Conservation (phyloP, 2,113 vertebrate species). For the Ifrita kowaldi region DNA sequence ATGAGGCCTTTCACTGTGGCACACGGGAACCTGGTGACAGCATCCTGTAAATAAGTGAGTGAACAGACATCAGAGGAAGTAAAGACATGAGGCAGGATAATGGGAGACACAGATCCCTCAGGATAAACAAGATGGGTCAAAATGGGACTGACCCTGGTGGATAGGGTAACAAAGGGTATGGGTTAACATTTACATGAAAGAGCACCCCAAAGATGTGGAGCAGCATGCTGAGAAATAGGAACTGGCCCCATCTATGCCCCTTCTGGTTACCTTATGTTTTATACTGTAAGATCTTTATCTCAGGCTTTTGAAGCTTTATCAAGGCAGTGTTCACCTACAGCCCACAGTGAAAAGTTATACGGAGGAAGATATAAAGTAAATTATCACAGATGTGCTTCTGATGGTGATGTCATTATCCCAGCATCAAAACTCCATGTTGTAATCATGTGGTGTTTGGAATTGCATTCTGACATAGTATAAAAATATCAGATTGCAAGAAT, state of each 20-base stretch:
- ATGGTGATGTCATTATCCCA: not conserved
- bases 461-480: not conserved
- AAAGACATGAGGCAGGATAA: not conserved
- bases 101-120: not conserved
- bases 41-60: not conserved
- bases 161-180: not conserved
- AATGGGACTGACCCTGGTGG: not conserved
- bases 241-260: not conserved
- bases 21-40: not conserved
- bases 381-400: not conserved
- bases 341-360: not conserved
- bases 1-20: not conserved
- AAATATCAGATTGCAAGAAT: not conserved
- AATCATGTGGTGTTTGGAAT: not conserved
- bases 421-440: not conserved
- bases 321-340: not conserved
- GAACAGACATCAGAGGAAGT: not conserved
- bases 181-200: fast-evolving
- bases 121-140: not conserved
- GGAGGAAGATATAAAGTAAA: not conserved
- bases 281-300: not conserved
- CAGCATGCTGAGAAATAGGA: not conserved
- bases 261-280: not conserved
- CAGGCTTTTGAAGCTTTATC: not conserved
- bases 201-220: not conserved